Conservation (phyloP, 2,113 vertebrate genomes). For the Scomber colias region DNA sequence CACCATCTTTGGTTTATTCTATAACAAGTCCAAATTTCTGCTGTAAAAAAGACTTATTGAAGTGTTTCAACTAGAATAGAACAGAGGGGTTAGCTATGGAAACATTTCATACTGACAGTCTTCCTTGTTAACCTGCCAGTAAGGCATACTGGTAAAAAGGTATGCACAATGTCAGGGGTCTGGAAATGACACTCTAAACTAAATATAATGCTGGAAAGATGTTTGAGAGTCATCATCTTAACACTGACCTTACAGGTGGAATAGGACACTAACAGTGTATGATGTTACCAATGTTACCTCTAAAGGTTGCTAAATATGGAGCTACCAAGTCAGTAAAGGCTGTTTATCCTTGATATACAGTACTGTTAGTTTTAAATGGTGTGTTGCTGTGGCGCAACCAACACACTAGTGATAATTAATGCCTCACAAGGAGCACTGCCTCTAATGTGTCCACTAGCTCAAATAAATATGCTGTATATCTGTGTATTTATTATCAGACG, state of each 20-base stretch:
- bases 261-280: neutral
- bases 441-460: neutral
- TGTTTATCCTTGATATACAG: neutral
- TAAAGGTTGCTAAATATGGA: neutral
- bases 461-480: neutral
- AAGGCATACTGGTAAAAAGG: too few relatives aligned
- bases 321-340: constrained; percentile 5
- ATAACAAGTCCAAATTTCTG: too few relatives aligned
- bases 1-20: too few relatives aligned
- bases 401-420: neutral
- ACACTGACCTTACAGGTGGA: neutral
- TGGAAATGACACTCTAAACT: too few relatives aligned
- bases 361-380: constrained; percentile 6
- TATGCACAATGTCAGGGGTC: too few relatives aligned
- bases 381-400: neutral
- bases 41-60: too few relatives aligned
- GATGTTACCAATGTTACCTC: neutral
- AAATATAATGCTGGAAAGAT: too few relatives aligned
- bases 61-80: too few relatives aligned
- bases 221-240: neutral
- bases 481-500: neutral
- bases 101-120: too few relatives aligned
- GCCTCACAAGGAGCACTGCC: neutral
- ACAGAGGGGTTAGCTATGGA: too few relatives aligned
- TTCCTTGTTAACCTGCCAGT: too few relatives aligned